phyloP scores from a whole-genome alignment of 2,113 vertebrate genomes.

The Girardinichthys multiradiatus region DNA sequence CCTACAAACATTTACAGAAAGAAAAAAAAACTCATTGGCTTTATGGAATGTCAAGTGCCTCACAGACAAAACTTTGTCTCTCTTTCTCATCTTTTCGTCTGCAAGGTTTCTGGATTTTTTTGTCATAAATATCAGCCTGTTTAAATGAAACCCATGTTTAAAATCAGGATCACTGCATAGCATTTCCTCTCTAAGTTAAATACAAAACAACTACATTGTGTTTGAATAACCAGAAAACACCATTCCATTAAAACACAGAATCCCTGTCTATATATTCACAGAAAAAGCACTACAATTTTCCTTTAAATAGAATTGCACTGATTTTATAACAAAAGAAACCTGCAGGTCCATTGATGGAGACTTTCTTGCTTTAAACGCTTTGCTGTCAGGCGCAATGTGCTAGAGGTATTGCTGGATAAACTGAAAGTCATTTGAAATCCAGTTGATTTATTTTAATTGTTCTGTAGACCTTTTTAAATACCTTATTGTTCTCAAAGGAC shows the following conservation, averaged over 20 bases:
- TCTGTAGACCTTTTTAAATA: neutral
- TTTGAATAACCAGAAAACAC: neutral
- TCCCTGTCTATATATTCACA: neutral
- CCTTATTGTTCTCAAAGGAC: neutral
- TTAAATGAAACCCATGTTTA: neutral
- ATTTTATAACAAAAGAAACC: neutral
- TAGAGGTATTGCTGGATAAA: neutral
- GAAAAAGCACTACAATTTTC: neutral
- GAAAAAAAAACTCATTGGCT: too few relatives aligned
- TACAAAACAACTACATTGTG: neutral
- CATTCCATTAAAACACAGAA: neutral
- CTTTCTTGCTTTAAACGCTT: neutral
- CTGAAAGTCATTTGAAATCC: neutral
- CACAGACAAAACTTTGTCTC: too few relatives aligned
- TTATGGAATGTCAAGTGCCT: too few relatives aligned
- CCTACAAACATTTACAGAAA: too few relatives aligned
- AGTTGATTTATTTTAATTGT: neutral
- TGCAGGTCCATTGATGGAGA: neutral
- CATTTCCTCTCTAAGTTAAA: neutral
- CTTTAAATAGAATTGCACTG: neutral
- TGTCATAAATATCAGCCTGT: too few relatives aligned
- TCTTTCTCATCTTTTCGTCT: too few relatives aligned
- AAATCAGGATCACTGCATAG: neutral
- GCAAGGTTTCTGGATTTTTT: too few relatives aligned
- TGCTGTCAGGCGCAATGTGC: neutral